These are phyloP conservation scores for Epinephelus awoara DNA, from an alignment of 2,797 vertebrate species.

Conservation along the genomic window DNA sequence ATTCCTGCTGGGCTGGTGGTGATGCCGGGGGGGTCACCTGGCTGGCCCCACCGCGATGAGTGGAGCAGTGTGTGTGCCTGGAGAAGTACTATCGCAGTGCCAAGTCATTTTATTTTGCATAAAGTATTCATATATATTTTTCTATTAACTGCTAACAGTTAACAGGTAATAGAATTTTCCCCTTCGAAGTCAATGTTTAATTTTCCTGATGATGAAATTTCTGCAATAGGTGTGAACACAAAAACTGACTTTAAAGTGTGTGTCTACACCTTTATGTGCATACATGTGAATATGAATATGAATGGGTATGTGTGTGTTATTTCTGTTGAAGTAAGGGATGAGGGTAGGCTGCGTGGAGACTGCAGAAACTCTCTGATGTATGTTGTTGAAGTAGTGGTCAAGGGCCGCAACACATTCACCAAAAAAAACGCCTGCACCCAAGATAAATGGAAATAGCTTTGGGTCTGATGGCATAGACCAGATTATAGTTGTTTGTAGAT, in stretches of 20 bases:
- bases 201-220: background rate
- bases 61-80: constrained; percentile 6
- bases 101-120: background rate
- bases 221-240: background rate
- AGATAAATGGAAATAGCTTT: constrained; percentile 74
- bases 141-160: background rate
- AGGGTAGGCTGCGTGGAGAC: constrained; percentile 46
- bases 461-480: constrained; percentile 65
- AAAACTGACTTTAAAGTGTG: background rate
- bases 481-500: constrained; percentile 78
- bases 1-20: constrained; percentile 71
- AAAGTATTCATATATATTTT: background rate
- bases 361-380: constrained; percentile 65
- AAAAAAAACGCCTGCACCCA: constrained; percentile 17
- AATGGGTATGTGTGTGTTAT: constrained; percentile 35
- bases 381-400: constrained; percentile 71
- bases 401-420: constrained; percentile 53
- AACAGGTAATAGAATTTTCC: background rate
- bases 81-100: background rate
- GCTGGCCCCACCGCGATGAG: constrained; percentile 45
- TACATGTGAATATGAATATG: background rate
- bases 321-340: constrained; percentile 34
- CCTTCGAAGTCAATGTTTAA: background rate
- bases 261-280: background rate
- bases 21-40: constrained; percentile 68